phyloP scores from a whole-genome alignment of 2,113 vertebrate species.

The Cygnus buccinator region DNA sequence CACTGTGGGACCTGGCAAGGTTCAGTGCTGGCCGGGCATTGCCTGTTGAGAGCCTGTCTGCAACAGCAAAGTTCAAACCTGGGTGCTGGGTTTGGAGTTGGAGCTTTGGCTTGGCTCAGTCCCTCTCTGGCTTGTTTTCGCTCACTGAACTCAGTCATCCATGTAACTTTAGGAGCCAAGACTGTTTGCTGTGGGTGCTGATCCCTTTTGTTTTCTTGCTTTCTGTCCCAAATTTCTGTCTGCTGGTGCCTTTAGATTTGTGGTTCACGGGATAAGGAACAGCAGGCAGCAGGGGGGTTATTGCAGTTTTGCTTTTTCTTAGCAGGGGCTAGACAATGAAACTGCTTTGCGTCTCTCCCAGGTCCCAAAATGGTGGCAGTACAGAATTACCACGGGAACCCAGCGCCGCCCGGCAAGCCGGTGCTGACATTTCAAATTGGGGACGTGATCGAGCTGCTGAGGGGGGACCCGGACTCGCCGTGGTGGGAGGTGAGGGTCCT shows the following conservation, averaged over 20 bases:
- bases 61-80: rapidly evolving
- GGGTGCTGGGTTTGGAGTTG: background rate
- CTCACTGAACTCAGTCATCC: background rate
- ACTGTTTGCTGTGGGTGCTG: background rate
- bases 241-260: background rate
- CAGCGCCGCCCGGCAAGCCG: slow-evolving; percentile 84
- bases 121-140: background rate
- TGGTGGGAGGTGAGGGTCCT: slow-evolving; percentile 92
- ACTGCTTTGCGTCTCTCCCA: slow-evolving; percentile 13
- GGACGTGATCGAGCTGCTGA: slow-evolving; percentile 92
- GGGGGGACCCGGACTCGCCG: slow-evolving; percentile 89
- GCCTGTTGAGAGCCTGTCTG: background rate
- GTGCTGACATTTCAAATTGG: slow-evolving; percentile 90
- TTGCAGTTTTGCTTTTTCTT: background rate
- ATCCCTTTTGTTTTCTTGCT: background rate
- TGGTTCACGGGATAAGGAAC: background rate
- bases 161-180: background rate
- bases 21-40: background rate
- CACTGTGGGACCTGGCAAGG: background rate
- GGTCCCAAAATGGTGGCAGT: slow-evolving; percentile 96
- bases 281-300: background rate
- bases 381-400: slow-evolving; percentile 92
- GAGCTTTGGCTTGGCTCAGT: background rate
- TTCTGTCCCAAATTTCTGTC: background rate
- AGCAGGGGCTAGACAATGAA: background rate